phyloP scores from a whole-genome alignment of 2,113 vertebrate genomes.

The Apodemus sylvaticus region DNA sequence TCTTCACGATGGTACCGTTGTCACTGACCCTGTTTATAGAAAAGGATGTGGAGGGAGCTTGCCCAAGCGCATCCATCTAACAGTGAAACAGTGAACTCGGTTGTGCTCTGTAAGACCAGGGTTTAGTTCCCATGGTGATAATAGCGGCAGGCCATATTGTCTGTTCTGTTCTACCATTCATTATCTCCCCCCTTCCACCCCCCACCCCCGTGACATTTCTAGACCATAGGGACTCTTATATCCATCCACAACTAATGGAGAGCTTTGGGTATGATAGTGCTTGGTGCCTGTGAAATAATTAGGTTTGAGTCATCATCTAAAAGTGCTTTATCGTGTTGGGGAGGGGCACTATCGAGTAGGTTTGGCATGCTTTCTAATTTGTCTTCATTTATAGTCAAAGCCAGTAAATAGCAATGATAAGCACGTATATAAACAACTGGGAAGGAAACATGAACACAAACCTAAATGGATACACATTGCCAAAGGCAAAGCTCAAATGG shows the following conservation, averaged over 20 bases:
- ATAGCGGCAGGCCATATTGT: neutral
- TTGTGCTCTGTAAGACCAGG: neutral
- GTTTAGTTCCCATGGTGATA: neutral
- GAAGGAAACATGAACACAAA: neutral
- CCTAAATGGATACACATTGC: neutral
- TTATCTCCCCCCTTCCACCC: neutral
- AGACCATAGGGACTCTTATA: neutral
- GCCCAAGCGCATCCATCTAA: neutral
- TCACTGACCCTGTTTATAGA: neutral
- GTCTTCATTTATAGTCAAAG: constrained; percentile 25
- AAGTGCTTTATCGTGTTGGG: neutral
- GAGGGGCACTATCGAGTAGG: neutral
- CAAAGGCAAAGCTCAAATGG: neutral
- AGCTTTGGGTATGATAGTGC: neutral
- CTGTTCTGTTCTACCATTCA: neutral
- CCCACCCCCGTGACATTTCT: constrained; percentile 14
- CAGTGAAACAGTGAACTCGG: neutral
- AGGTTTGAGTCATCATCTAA: neutral
- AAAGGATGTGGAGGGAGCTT: neutral
- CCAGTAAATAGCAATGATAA: neutral
- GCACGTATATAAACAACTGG: neutral
- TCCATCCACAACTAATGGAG: neutral
- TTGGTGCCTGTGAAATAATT: neutral
- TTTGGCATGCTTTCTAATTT: neutral
- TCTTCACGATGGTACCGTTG: neutral